Percentiles rank a stretch among this genome's conserved stretches.
These are phyloP conservation scores for Sinohyriopsis cumingii DNA, from an alignment of 2,888 invertebrate genomes.

Conservation along the genomic window DNA sequence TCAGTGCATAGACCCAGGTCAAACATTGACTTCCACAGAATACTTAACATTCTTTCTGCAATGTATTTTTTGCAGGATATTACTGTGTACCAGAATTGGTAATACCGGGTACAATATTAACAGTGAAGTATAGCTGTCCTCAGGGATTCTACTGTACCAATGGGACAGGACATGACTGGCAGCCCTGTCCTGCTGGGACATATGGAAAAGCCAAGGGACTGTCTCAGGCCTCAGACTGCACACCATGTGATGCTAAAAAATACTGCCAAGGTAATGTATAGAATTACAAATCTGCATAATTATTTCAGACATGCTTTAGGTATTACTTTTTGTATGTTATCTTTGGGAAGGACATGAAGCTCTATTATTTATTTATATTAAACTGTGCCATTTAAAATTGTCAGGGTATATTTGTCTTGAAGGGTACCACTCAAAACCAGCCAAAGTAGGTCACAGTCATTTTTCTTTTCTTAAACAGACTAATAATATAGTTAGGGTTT, in stretches of 20 bases:
- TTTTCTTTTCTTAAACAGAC: too few relatives aligned
- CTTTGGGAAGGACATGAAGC: too few relatives aligned
- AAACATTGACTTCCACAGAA: too few relatives aligned
- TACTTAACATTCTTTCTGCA: too few relatives aligned
- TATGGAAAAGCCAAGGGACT: conserved; percentile 52
- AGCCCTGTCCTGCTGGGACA: conserved; percentile 63
- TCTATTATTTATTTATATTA: too few relatives aligned
- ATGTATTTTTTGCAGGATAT: conserved; percentile 50
- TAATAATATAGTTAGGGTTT: too few relatives aligned
- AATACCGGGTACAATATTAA: conserved; percentile 47
- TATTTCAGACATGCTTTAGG: background rate
- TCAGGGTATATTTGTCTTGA: too few relatives aligned
- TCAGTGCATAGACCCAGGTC: too few relatives aligned
- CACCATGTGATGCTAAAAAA: conserved; percentile 54
- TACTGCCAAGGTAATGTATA: conserved; percentile 54
- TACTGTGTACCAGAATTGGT: conserved; percentile 66
- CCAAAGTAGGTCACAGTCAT: too few relatives aligned
- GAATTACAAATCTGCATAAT: background rate
- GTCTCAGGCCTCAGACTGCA: conserved; percentile 51
- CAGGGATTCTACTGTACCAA: conserved; percentile 68
- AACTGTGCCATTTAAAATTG: too few relatives aligned
- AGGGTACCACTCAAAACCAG: too few relatives aligned
- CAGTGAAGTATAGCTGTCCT: conserved; percentile 59
- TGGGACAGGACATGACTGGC: conserved; percentile 67
- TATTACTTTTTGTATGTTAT: background rate